Evolutionary conservation across 2,113 vertebrate genomes (phyloP), one percentile per base, ranked within the genome.

Genomic region (Tyto alba): DNA sequence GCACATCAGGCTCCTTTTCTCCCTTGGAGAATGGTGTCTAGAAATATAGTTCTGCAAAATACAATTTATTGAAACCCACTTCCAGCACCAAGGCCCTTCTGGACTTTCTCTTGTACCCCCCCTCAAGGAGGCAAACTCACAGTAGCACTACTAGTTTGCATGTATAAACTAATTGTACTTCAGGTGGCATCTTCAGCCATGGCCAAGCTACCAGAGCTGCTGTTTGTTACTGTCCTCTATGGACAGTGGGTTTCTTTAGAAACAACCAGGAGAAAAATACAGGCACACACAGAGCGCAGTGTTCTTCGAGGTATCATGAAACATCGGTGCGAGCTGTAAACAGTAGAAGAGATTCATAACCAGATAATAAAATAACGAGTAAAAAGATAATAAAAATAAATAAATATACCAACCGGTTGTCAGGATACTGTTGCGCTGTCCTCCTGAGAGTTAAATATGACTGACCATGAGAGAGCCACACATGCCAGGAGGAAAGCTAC

Each of bases 401-500:
- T 1, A 10, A 10, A 32, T 66, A 91, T 98, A 98, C 98, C 97
- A 97, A 98, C 98, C 98, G 8, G 60, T 68, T 62, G 84, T 94
- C 96, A 40, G 63, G 93, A 89, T 67, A 60, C 69, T 2, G 18
- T 38, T 73, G 57, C 85, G 14, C 8, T 83, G 89, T 97, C 97
- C 95, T 97, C 94, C 89, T 94, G 95, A 95, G 96, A 88, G 96
- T 73, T 84, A 97, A 91, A 79, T 6, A 63, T 59, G 98, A 98
- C 98, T 98, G 98, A 98, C 97, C 92, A 87, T 6, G 23, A 93
- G 95, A 75, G 36, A 67, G 94, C 90, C 88, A 66, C 2, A 17
- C 95, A 93, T 93, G 98, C 97, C 75, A 74, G 36, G 22, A 57
- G 67, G 20, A 50, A 25, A 67, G 69, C 90, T 29, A 50, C 43